Conservation (phyloP, 2,888 invertebrate genomes). For the Ctena decussata region DNA sequence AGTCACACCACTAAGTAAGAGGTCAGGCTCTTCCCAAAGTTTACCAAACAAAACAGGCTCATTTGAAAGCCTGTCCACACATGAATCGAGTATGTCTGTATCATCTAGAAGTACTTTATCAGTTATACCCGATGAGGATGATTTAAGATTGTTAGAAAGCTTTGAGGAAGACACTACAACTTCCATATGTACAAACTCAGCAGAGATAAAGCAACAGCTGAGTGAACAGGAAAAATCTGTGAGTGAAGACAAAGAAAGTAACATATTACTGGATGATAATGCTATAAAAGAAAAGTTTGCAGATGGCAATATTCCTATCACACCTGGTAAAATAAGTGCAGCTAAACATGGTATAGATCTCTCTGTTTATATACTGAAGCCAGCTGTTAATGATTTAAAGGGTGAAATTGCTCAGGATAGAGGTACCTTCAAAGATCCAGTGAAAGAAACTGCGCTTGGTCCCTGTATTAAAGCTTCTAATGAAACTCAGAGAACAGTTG, state of each 20-base stretch:
- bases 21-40: slow-evolving; percentile 54
- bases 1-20: slow-evolving; percentile 54
- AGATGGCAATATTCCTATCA: slow-evolving; percentile 28
- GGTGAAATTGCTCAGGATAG: not conserved
- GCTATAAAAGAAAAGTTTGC: not conserved
- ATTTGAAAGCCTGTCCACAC: slow-evolving; percentile 41
- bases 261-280: not conserved
- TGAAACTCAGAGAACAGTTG: slow-evolving; percentile 11
- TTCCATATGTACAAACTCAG: not conserved
- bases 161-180: not conserved
- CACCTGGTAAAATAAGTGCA: slow-evolving; percentile 61
- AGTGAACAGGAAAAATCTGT: not conserved
- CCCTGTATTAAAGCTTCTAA: not conserved
- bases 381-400: not conserved
- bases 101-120: slow-evolving; percentile 51
- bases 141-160: not conserved
- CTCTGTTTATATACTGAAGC: slow-evolving; percentile 63
- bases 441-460: not conserved
- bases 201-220: not conserved
- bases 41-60: slow-evolving; percentile 53
- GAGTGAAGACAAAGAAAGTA: not conserved
- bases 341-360: slow-evolving; percentile 60
- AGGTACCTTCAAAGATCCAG: not conserved
- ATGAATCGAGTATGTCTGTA: slow-evolving; percentile 35
- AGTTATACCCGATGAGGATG: slow-evolving; percentile 32